Evolutionary conservation across 2,888 invertebrate species (phyloP).

Genomic region (Chydorus sphaericus): DNA sequence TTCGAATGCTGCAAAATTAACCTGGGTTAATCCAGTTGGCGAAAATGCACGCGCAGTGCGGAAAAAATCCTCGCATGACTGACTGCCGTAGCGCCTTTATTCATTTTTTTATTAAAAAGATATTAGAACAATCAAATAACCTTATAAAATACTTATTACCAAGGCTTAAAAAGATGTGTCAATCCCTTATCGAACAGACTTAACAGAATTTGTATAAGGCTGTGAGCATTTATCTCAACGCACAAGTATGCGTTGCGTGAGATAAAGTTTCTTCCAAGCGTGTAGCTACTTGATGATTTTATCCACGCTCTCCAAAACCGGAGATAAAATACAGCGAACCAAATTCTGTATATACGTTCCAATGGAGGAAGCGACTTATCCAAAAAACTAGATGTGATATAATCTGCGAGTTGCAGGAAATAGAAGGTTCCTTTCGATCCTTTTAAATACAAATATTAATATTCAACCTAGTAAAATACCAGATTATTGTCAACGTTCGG

Average conservation of each 20-base stretch:
- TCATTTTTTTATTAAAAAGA: too few relatives aligned
- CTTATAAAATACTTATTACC: too few relatives aligned
- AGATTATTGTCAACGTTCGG: too few relatives aligned
- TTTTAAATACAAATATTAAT: neutral
- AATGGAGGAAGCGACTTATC: neutral
- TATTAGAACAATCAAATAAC: too few relatives aligned
- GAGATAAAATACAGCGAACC: neutral
- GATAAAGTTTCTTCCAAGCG: neutral
- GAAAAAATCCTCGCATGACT: neutral
- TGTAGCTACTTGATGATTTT: neutral
- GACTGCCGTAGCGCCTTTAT: neutral
- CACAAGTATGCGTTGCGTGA: neutral
- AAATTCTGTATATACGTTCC: neutral
- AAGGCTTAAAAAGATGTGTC: neutral
- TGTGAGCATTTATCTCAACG: neutral
- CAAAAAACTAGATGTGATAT: neutral
- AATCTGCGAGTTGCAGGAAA: neutral
- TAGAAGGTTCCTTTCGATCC: neutral
- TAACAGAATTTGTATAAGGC: neutral
- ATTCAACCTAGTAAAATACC: too few relatives aligned
- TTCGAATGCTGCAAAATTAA: neutral
- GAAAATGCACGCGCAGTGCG: neutral
- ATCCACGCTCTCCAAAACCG: neutral
- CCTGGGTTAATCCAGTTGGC: neutral
- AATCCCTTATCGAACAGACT: neutral